A percentile compares a stretch with the other conserved stretches of the same genome.
These are phyloP conservation scores for Antechinus flavipes DNA, from an alignment of 2,113 vertebrate species.

Conservation along the genomic window DNA sequence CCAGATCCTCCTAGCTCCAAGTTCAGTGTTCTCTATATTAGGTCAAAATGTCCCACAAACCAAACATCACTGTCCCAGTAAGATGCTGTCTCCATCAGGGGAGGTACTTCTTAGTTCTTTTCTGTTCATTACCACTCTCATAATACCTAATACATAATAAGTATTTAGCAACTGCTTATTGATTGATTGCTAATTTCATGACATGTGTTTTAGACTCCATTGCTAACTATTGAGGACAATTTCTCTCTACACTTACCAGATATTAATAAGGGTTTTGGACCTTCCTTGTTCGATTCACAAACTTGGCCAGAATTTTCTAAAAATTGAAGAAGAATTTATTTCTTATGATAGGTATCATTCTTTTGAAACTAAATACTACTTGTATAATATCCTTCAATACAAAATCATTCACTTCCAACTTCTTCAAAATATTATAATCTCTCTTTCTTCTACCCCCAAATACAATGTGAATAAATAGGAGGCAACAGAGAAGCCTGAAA, in stretches of 20 bases:
- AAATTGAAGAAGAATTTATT: slow-evolving; percentile 42
- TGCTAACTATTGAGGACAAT: not conserved
- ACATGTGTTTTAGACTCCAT: not conserved
- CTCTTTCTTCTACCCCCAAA: slow-evolving; percentile 55
- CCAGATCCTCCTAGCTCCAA: not conserved
- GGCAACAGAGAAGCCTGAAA: slow-evolving; percentile 71
- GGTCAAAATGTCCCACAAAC: not conserved
- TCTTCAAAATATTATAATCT: slow-evolving; percentile 57
- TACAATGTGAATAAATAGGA: slow-evolving; percentile 69
- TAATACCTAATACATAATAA: not conserved
- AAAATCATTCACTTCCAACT: slow-evolving; percentile 64
- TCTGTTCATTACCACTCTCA: not conserved
- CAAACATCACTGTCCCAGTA: not conserved
- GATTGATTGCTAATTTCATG: not conserved
- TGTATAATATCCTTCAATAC: slow-evolving; percentile 70
- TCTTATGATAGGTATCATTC: not conserved
- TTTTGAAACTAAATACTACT: slow-evolving; percentile 35
- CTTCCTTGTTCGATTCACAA: not conserved
- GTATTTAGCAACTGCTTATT: not conserved
- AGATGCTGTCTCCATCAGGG: not conserved
- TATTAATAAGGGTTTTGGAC: not conserved
- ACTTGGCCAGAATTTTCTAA: slow-evolving; percentile 24
- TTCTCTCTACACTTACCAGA: not conserved
- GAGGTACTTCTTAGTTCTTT: not conserved
- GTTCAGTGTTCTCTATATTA: not conserved